Evolutionary conservation across 2,888 invertebrate genomes (phyloP).

Genomic region (Ephialtes manifestator): DNA sequence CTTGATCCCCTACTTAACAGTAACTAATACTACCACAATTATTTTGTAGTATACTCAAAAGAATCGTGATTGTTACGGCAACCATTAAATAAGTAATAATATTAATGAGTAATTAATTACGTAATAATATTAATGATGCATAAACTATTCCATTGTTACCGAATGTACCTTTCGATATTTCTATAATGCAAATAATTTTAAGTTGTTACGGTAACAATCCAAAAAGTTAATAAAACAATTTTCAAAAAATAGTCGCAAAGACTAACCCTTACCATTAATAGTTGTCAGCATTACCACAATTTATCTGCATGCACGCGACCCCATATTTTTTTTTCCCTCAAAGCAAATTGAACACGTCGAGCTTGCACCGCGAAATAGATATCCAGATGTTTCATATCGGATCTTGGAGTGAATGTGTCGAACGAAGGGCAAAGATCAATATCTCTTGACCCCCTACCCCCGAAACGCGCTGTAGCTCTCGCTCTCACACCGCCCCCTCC

Average conservation of each 20-base stretch:
- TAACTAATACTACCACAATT: no score
- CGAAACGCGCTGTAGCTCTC: constrained; percentile 59
- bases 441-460: constrained; percentile 71
- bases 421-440: constrained; percentile 73
- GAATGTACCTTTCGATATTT: no score
- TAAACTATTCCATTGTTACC: no score
- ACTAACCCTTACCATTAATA: not conserved
- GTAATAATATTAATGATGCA: no score
- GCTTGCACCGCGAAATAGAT: constrained; percentile 23
- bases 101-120: no score
- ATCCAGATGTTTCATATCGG: constrained; percentile 64
- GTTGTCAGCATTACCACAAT: not conserved
- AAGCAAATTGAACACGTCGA: constrained; percentile 12
- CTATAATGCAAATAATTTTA: no score
- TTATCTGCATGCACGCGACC: not conserved
- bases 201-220: no score
- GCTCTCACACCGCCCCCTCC: constrained; percentile 49
- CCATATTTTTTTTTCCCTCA: not conserved
- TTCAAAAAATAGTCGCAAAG: not conserved
- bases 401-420: constrained; percentile 69
- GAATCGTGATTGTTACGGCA: no score
- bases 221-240: no score
- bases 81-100: no score
- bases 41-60: no score
- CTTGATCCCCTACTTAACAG: no score